Percentiles rank a stretch among this genome's conserved stretches.
Evolutionary conservation across 64 coral and sea anemone species (phyloP).

Genomic region (Acropora tenuis): DNA sequence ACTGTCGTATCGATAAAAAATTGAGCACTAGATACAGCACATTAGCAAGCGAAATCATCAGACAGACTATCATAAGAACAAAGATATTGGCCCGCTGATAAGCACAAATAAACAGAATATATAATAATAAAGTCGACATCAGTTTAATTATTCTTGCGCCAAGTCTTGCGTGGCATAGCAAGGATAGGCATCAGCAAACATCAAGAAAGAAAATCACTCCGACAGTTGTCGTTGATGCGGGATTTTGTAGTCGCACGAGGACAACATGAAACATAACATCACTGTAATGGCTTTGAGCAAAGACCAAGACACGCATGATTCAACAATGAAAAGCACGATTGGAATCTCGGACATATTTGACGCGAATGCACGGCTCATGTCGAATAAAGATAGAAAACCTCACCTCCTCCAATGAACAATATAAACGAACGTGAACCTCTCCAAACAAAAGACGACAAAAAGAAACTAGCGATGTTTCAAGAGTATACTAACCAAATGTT

Average conservation of each 20-base stretch:
- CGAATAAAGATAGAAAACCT: background rate
- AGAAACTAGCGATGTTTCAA: background rate
- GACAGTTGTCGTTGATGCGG: background rate
- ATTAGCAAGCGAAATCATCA: background rate
- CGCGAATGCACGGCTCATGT: background rate
- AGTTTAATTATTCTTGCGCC: background rate
- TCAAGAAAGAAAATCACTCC: background rate
- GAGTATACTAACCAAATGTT: background rate
- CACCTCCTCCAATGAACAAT: background rate
- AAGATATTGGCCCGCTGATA: background rate
- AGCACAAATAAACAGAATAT: background rate
- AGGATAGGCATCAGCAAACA: background rate
- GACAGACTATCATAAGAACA: background rate
- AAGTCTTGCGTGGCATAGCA: background rate
- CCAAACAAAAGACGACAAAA: background rate
- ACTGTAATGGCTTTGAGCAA: background rate
- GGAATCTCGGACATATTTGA: background rate
- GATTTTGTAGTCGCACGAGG: background rate
- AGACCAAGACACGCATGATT: background rate
- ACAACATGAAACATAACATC: background rate
- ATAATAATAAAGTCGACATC: background rate
- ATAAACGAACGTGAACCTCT: background rate
- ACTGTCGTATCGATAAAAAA: background rate
- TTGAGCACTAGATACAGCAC: background rate
- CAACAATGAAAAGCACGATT: constrained; percentile 10